phyloP scores from a whole-genome alignment of 92 coral and sea anemone genomes.

The Diadumene lineata region DNA sequence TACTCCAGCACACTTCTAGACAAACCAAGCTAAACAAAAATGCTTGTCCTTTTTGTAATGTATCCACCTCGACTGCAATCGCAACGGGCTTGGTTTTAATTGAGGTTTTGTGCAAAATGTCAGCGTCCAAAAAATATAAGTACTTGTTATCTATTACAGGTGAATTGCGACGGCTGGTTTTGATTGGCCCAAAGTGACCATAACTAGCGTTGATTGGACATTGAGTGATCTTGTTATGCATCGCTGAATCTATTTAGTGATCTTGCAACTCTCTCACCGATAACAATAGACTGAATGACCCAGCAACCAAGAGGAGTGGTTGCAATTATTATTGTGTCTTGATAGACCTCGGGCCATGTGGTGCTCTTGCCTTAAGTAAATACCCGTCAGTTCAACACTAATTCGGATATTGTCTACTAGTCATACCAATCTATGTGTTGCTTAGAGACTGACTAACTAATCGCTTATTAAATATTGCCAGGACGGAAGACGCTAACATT shows the following conservation, averaged over 20 bases:
- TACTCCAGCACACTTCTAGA: background rate
- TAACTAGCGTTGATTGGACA: constrained; percentile 54
- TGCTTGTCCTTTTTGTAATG: background rate
- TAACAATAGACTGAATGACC: constrained; percentile 30
- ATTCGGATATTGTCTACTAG: constrained; percentile 7
- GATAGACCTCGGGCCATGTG: constrained; percentile 18
- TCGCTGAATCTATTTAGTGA: constrained; percentile 28
- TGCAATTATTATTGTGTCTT: constrained; percentile 13
- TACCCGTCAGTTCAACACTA: constrained; percentile 11
- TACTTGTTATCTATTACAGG: constrained; percentile 78
- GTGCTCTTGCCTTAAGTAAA: constrained; percentile 14
- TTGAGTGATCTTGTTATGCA: constrained; percentile 59
- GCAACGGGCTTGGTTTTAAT: constrained; percentile 5
- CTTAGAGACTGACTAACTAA: constrained; percentile 26
- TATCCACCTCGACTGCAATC: background rate
- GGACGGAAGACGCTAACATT: background rate
- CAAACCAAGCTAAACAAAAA: background rate
- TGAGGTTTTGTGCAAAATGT: constrained; percentile 29
- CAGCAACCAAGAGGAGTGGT: constrained; percentile 39
- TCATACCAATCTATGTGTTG: constrained; percentile 16
- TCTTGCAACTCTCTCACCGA: constrained; percentile 44
- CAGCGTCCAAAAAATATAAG: constrained; percentile 30
- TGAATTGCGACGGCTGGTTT: constrained; percentile 37
- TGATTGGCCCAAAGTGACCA: constrained; percentile 56
- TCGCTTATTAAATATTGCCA: background rate